Evolutionary conservation across 2,113 vertebrate genomes (phyloP).

Genomic region (Aptenodytes patagonicus): DNA sequence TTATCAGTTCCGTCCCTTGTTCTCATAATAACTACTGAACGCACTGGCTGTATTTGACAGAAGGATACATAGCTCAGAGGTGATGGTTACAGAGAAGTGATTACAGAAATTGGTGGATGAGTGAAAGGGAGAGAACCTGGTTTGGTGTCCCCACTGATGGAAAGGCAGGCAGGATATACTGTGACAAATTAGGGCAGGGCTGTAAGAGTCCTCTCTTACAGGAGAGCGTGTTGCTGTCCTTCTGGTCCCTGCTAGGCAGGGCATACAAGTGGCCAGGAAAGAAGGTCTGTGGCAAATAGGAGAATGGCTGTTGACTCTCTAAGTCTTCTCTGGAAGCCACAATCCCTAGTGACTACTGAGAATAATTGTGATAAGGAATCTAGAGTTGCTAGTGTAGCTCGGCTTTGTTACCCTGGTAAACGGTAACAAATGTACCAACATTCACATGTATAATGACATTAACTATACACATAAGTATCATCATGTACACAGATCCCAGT

Average conservation of each 20-base stretch:
- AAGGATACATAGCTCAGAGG: background rate
- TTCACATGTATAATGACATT: background rate
- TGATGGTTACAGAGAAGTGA: background rate
- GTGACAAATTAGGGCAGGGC: background rate
- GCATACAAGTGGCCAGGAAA: background rate
- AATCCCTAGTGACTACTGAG: background rate
- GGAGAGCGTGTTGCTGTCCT: background rate
- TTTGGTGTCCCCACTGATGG: background rate
- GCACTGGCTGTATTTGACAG: background rate
- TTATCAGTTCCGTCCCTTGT: background rate
- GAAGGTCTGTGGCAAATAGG: background rate
- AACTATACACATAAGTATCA: background rate
- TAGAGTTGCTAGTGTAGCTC: background rate
- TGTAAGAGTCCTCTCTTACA: background rate
- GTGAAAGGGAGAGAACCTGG: background rate
- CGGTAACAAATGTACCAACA: background rate
- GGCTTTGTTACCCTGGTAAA: background rate
- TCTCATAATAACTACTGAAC: background rate
- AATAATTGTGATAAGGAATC: background rate
- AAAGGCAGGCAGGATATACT: background rate
- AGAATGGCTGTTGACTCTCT: background rate
- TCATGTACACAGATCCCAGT: background rate
- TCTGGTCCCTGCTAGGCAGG: background rate
- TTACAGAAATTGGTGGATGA: background rate
- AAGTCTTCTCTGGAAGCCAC: background rate